A percentile compares a stretch with the other conserved stretches of the same genome.
Evolutionary conservation across 2,888 invertebrate genomes (phyloP).

Genomic region (Troglohyphantes excavatus): DNA sequence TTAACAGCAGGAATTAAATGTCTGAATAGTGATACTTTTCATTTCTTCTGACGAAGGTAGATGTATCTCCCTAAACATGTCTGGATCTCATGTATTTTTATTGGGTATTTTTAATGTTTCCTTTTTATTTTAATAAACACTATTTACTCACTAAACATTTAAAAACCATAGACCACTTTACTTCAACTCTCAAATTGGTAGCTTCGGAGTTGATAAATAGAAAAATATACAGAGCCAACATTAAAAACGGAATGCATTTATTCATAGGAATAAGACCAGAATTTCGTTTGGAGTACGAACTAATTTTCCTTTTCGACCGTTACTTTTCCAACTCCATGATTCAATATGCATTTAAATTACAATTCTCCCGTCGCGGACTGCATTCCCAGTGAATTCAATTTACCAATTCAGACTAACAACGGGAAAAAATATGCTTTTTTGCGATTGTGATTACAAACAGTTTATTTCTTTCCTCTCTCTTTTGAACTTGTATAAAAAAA

Average conservation of each 20-base stretch:
- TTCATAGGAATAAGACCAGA: slow-evolving; percentile 40
- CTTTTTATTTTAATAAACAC: too few species aligned
- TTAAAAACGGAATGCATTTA: slow-evolving; percentile 55
- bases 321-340: slow-evolving; percentile 34
- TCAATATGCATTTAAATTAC: slow-evolving; percentile 75
- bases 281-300: slow-evolving; percentile 15
- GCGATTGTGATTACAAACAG: slow-evolving; percentile 61
- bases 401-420: slow-evolving; percentile 41
- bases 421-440: slow-evolving; percentile 20
- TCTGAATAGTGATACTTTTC: too few species aligned
- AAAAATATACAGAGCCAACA: slow-evolving; percentile 33
- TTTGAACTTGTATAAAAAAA: slow-evolving; percentile 12
- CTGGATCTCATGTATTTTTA: too few species aligned
- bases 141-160: too few species aligned
- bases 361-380: slow-evolving; percentile 19
- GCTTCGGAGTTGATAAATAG: slow-evolving; percentile 35
- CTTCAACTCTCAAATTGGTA: background rate
- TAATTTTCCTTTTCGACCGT: slow-evolving; percentile 56
- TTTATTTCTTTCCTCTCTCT: slow-evolving; percentile 44
- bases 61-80: too few species aligned
- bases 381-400: slow-evolving; percentile 61
- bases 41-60: too few species aligned
- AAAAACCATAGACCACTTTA: slow-evolving; percentile 1
- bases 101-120: too few species aligned
- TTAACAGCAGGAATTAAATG: too few species aligned